Evolutionary conservation across 1,140 invertebrate genomes (phyloP), one percentile per base, ranked within the genome.

Genomic region (Homarus americanus): DNA sequence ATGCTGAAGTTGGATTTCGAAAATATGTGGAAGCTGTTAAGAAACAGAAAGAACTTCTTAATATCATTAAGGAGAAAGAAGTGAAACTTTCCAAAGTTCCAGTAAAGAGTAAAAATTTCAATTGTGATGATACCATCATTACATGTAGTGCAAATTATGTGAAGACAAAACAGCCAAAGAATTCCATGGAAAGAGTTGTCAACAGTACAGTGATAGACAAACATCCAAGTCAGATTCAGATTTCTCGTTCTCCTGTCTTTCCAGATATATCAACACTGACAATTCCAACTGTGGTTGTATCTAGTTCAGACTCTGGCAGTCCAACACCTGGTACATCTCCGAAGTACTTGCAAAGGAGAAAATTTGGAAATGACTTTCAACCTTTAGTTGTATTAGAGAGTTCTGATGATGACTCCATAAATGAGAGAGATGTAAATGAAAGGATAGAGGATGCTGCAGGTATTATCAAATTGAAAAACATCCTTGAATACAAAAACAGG

Each of bases 191-290:
- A 32, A 20, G 17, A n/a, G 80, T 78, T 44, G 15, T 89, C 32
- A 92, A 92, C 49, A 92, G 87, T 28, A 91, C 89, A 32, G 84
- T 91, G 63, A 79, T 91, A 3, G 79, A 85, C 38, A 72, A 85
- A 5, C 41, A 73, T n/a, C 28, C 69, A n/a, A 10, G 53, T 79
- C 44, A 40, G 24, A 7, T 24, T 24, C 49, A 41, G 1, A 10
- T 38, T 15, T 2, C 41, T 40, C n/a, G 38, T 44, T 40, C 84
- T 20, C 49, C 28, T 38, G 32, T 44, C 28, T 53, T 79, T 66
- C 75, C 89, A 69, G 88, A 92, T 69, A 49, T 92, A 41, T 92
- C 92, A 38, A 79, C 84, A 44, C 85, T 92, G 15, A 82, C 92
- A 17, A 10, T 69, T 69, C 38, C 40, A 12, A 34, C 58, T 36